Percentiles rank a stretch among this genome's conserved stretches.
Conservation (phyloP, 2,113 vertebrate genomes). For the Rhinopomastus cyanomelas region DNA sequence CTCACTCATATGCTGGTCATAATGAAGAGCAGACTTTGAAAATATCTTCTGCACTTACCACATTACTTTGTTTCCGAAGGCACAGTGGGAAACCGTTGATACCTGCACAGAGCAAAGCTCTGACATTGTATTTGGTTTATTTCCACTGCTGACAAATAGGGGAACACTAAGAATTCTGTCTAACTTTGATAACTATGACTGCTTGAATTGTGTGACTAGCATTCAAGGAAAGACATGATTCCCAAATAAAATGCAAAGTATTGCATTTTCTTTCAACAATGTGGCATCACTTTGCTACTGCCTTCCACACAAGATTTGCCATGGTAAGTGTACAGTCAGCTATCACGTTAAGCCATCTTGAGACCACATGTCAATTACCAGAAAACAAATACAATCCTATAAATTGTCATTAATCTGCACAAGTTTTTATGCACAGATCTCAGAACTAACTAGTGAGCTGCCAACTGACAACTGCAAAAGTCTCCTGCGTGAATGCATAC, state of each 20-base stretch:
- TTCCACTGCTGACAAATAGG: neutral
- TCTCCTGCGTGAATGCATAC: neutral
- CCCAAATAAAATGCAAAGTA: neutral
- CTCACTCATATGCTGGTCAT: neutral
- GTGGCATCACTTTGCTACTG: neutral
- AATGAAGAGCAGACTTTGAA: neutral
- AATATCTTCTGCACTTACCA: neutral
- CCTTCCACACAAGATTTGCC: neutral
- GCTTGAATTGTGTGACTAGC: neutral
- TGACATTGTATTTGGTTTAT: neutral
- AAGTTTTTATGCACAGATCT: constrained; percentile 8
- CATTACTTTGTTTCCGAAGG: neutral
- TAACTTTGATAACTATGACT: neutral
- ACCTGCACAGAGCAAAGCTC: neutral
- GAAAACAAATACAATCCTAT: neutral
- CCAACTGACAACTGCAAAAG: constrained; percentile 39
- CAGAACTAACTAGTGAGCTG: constrained; percentile 21
- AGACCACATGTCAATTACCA: neutral
- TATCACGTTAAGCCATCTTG: neutral
- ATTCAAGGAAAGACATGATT: neutral
- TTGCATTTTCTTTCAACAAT: neutral
- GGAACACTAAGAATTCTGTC: neutral
- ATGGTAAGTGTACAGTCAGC: neutral
- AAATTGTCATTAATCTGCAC: constrained; percentile 41
- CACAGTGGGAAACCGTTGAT: neutral